Evolutionary conservation across 1,140 invertebrate species (phyloP).

Genomic region (Penaeus vannamei): DNA sequence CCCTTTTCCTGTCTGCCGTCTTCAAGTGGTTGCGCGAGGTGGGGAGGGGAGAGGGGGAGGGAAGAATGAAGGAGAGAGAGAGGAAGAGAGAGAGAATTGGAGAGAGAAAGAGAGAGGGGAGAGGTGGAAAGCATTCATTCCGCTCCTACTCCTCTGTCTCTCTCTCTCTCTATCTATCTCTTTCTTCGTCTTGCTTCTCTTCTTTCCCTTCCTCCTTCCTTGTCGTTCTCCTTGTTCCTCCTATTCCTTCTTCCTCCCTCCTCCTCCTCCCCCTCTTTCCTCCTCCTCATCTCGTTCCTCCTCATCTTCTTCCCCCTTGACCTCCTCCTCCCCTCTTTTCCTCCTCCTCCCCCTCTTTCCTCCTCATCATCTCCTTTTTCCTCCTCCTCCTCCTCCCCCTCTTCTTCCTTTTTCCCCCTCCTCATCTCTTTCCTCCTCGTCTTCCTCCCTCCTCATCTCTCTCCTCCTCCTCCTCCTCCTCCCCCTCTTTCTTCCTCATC

Average conservation of each 20-base stretch:
- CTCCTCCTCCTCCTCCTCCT: no score
- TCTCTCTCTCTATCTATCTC: not conserved
- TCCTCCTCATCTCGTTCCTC: not conserved
- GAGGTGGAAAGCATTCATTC: not conserved
- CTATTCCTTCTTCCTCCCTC: not conserved
- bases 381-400: not conserved
- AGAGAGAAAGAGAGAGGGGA: constrained; percentile 8
- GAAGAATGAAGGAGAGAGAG: not conserved
- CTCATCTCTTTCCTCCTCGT: not conserved
- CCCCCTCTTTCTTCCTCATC: no score
- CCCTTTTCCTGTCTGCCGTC: constrained; percentile 57
- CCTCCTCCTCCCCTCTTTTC: no score
- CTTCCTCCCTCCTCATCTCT: not conserved
- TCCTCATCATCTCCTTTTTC: no score
- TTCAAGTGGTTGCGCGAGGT: constrained; percentile 38
- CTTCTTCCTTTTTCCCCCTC: no score
- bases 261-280: no score
- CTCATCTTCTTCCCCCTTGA: no score
- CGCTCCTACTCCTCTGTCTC: not conserved
- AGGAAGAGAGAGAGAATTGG: not conserved
- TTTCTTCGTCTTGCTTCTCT: not conserved
- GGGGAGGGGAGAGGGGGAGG: not conserved
- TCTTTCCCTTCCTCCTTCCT: not conserved
- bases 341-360: not conserved
- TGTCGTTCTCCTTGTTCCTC: not conserved